Evolutionary conservation across 2,888 invertebrate species (phyloP), one percentile per base, ranked within the genome.

Genomic region (Notodonta ziczac): DNA sequence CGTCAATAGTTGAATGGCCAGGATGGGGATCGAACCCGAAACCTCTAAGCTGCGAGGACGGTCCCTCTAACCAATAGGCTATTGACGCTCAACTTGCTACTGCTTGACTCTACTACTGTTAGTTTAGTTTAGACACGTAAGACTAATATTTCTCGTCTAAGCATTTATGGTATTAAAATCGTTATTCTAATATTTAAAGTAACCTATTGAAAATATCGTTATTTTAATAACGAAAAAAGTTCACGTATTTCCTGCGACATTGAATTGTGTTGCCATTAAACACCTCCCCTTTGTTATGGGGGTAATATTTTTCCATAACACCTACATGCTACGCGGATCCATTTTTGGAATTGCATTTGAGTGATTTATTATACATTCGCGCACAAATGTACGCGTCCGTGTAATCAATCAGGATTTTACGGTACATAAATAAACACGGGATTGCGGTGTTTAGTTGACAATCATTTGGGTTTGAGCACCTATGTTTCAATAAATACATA

Each of bases 331-430:
- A 70, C 66, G 65, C 57, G 62, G 66, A 67, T 63, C 68, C 68
- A 66, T 69, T 75, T 78, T 77, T 62, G 68, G 74, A 67, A 72
- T 69, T 68, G 75, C 75, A 79, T 78, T 76, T 74, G 74, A 75
- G 75, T 80, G 80, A 80, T 80, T 77, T 80, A 82, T 81, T 73
- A 75, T 74, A 71, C 72, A 74, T 79, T 73, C 69, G 71, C 70
- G 74, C 68, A 76, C 76, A 79, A 80, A 82, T 78, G 78, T 77
- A 72, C 70, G 70, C 72, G 73, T 69, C 76, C 69, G 76, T 67
- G 78, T 78, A 78, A 83, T 83, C 82, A 81, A 83, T 83, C 83
- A 82, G 71, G 72, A 67, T 73, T 72, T 70, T 72, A 72, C 75
- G 70, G 72, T 66, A 70, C 74, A 80, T 81, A 82, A 83, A 81